Conservation (phyloP, 2,113 vertebrate species). For the Probosciger aterrimus region DNA sequence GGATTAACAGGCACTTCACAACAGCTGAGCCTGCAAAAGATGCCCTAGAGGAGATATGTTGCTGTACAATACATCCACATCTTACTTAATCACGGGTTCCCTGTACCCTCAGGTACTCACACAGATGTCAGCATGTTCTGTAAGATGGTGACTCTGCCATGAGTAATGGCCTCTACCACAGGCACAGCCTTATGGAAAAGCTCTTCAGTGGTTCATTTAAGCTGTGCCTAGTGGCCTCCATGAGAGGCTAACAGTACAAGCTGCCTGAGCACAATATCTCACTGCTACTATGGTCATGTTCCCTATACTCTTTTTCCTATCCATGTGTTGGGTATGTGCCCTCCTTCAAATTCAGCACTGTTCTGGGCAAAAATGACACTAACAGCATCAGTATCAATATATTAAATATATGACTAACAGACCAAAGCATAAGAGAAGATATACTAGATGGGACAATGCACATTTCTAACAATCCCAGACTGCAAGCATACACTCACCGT, state of each 20-base stretch:
- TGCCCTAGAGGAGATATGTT: slow-evolving; percentile 25
- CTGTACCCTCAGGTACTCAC: slow-evolving; percentile 47
- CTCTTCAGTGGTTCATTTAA: slow-evolving; percentile 30
- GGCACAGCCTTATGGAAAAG: slow-evolving; percentile 19
- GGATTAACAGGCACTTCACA: slow-evolving; percentile 43
- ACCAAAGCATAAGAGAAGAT: neutral
- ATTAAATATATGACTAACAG: neutral
- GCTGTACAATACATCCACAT: slow-evolving; percentile 24
- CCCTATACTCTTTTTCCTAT: neutral
- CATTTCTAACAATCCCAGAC: neutral
- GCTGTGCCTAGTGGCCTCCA: neutral
- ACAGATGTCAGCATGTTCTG: slow-evolving; percentile 19
- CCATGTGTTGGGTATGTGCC: neutral
- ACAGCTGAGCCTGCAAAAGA: slow-evolving; percentile 52
- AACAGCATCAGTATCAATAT: neutral
- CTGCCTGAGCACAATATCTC: neutral
- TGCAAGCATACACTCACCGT: neutral
- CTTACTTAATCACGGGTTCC: slow-evolving; percentile 27
- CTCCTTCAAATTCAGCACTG: neutral
- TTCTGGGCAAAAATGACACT: neutral
- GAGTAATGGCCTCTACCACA: slow-evolving; percentile 44
- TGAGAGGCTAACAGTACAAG: neutral
- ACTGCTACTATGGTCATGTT: neutral
- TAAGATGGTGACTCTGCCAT: slow-evolving; percentile 13
- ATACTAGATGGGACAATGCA: neutral